Conservation (phyloP, 2,113 vertebrate species). For the Monopterus albus region DNA sequence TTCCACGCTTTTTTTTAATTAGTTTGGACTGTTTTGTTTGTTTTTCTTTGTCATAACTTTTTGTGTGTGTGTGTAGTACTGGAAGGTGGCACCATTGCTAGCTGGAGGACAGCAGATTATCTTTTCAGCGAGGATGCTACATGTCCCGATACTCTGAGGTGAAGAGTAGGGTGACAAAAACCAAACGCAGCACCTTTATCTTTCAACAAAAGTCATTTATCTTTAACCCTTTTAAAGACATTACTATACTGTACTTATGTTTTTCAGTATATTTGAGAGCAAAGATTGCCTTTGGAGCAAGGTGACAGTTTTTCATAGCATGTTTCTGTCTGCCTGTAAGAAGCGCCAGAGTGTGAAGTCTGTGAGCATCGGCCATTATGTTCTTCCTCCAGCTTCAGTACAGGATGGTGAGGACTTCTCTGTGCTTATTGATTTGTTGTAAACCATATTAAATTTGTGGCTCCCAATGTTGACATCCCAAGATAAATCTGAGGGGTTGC, state of each 20-base stretch:
- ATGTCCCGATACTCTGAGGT: slow-evolving; percentile 76
- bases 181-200: not conserved
- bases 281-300: slow-evolving; percentile 71
- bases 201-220: not conserved
- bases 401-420: slow-evolving; percentile 73
- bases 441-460: not conserved
- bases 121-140: slow-evolving; percentile 76
- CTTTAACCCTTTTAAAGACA: not conserved
- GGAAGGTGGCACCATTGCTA: slow-evolving; percentile 60
- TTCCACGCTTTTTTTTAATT: too few species aligned
- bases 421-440: not conserved
- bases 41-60: too few species aligned
- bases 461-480: too few species aligned
- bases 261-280: slow-evolving; percentile 77
- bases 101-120: slow-evolving; percentile 73
- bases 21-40: not conserved
- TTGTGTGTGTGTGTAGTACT: too few species aligned
- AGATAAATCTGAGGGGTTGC: too few species aligned
- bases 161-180: not conserved
- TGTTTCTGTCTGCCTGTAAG: slow-evolving; percentile 77
- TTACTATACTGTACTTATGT: not conserved
- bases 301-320: slow-evolving; percentile 80
- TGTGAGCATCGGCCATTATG: slow-evolving; percentile 80
- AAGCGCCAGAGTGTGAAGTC: slow-evolving; percentile 75
- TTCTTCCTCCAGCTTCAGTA: slow-evolving; percentile 79